Base-by-base conservation (phyloP, 2,113 vertebrate genomes). In the Nesospiza acunhae region DNA sequence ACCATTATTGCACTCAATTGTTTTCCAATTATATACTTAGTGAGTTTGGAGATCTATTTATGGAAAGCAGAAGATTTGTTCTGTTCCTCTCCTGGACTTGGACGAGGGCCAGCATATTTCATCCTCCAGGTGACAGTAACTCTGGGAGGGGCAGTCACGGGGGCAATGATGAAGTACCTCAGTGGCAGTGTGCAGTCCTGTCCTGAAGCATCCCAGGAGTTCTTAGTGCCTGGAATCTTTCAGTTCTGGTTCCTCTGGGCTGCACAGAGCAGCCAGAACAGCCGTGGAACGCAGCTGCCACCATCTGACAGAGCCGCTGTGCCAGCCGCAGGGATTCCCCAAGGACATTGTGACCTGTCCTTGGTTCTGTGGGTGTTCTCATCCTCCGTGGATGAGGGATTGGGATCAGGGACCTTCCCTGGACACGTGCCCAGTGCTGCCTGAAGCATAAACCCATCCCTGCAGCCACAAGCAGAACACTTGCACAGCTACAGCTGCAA, bases 221-320 rank as follows among this genome's bases (percentile, higher is more conserved):
- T 31, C 23, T 55, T 18, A 41, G 30, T 46, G 16, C 26, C 59
- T 75, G 59, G 47, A 35, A 44, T 59, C 11, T 58, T 31, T 26
- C 49, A 12, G 10, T 15, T 69, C 59, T 52, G 39, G 21, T 47
- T 89, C 53, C 75, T 81, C 28, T 20, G 69, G 52, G n/a, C 66
- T 50, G 70, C 58, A 33, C 39, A 39, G 44, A 78, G 52, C 59
- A 76, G 82, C 49, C 64, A 37, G 35, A 66, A 50, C 31, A 69
- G 79, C 47, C 7, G 3, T 7, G 11, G 73, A 72, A 37, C 1
- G 0, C 2, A 78, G 46, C 81, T 95, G 95, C 93, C 87, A 69
- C 89, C 86, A 0, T 3, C 42, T n/a, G 89, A 87, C 80, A 86
- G 53, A 68, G 1, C 18, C 15, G 16, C 27, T 0, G 0, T 55